phyloP scores from a whole-genome alignment of 37 sponge, comb jelly and placozoan genomes.

The Dysidea cf. avara region DNA sequence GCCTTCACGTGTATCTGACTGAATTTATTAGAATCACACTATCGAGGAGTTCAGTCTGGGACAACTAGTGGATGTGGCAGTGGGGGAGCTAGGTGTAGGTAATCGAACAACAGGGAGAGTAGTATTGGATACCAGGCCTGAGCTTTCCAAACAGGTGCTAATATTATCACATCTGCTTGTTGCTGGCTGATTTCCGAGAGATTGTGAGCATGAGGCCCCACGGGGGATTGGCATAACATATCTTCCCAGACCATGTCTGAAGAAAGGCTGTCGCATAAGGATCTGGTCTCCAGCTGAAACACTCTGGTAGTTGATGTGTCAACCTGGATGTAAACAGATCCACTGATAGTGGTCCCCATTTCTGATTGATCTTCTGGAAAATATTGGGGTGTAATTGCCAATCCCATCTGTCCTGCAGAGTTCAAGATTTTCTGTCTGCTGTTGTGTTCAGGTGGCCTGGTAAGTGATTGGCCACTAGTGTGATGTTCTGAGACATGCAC shows the following conservation, averaged over 20 bases:
- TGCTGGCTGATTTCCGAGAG: constrained; percentile 2
- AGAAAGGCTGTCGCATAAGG: background rate
- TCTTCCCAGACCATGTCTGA: constrained; percentile 1
- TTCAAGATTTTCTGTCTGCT: constrained; percentile 31
- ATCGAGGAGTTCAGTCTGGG: no score
- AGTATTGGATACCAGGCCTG: constrained; percentile 25
- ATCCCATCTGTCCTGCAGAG: background rate
- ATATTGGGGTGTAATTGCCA: constrained; percentile 27
- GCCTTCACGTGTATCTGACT: no score
- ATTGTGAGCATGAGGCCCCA: constrained; percentile 11
- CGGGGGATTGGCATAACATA: no score
- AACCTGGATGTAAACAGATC: constrained; percentile 25
- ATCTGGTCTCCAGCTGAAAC: constrained; percentile 30
- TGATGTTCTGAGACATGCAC: constrained; percentile 25
- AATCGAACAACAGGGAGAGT: no score
- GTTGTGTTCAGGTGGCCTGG: constrained; percentile 8
- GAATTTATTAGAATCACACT: no score
- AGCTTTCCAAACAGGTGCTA: constrained; percentile 16
- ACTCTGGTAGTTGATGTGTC: constrained; percentile 15
- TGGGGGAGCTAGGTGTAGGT: no score
- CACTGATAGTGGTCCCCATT: no score
- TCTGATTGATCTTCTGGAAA: no score
- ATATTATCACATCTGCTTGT: background rate
- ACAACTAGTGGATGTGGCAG: no score
- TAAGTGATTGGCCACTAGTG: constrained; percentile 15